phyloP scores from a whole-genome alignment of 2,113 vertebrate species.

The Chelonoidis abingdonii region DNA sequence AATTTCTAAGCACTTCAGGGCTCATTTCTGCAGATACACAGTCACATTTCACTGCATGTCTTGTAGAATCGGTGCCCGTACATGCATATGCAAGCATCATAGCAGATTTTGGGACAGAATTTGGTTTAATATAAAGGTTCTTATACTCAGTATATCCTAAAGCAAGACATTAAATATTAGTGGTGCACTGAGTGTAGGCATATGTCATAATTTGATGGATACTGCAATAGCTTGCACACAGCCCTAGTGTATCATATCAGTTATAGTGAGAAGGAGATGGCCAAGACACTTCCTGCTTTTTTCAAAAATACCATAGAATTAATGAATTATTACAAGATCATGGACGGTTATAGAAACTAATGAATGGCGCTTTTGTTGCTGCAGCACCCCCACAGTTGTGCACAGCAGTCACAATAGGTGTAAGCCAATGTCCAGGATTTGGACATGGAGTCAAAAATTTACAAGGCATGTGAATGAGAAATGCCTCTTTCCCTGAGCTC shows the following conservation, averaged over 20 bases:
- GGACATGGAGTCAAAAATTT: neutral
- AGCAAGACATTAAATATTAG: slow-evolving; percentile 15
- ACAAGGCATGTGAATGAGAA: neutral
- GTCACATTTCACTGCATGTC: fast-evolving
- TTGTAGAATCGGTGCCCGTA: neutral
- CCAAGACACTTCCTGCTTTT: neutral
- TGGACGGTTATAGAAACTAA: neutral
- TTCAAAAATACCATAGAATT: neutral
- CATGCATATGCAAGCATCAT: neutral
- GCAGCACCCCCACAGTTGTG: neutral
- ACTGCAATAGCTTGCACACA: neutral
- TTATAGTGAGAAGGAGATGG: neutral
- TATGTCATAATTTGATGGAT: neutral
- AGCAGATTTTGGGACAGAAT: neutral
- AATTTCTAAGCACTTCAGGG: neutral
- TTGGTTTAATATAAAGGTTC: neutral
- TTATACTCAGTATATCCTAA: neutral
- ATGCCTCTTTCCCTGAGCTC: neutral
- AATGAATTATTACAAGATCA: neutral
- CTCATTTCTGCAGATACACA: neutral
- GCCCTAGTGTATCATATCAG: neutral
- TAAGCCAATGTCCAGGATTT: neutral
- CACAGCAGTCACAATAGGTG: neutral
- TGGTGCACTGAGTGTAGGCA: neutral
- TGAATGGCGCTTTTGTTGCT: neutral